Conservation (phyloP, 2,113 vertebrate species). For the Ptilorrhoa leucosticta region DNA sequence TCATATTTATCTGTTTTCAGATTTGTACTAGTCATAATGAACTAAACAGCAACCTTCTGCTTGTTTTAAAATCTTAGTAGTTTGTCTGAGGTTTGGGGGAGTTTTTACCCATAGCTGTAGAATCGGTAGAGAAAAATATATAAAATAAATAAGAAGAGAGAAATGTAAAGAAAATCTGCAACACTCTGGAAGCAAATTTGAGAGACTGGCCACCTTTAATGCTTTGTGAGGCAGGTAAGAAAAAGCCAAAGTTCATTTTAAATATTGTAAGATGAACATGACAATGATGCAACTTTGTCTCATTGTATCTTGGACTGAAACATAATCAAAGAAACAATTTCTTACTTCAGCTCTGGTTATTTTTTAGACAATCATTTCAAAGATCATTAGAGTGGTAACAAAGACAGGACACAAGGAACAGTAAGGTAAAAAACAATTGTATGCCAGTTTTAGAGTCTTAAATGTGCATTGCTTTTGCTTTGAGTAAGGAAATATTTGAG, state of each 20-base stretch:
- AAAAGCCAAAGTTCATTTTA: background rate
- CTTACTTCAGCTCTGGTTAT: background rate
- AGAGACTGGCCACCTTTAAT: background rate
- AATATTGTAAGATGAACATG: background rate
- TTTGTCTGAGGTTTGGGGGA: background rate
- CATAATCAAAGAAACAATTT: background rate
- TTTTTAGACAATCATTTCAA: background rate
- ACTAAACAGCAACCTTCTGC: background rate
- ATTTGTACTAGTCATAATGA: background rate
- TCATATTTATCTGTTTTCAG: background rate
- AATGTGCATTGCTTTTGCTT: background rate
- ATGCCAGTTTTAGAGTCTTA: background rate
- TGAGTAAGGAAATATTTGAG: background rate
- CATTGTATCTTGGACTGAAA: background rate
- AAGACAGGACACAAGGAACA: background rate
- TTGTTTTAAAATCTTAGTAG: background rate
- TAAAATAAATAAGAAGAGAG: background rate
- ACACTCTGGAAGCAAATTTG: background rate
- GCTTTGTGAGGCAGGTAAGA: background rate
- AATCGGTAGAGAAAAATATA: background rate
- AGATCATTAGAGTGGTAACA: background rate
- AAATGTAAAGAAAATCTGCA: background rate
- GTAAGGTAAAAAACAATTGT: accelerated
- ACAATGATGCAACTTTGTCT: background rate
- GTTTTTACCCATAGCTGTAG: background rate